A percentile compares a stretch with the other conserved stretches of the same genome.
phyloP scores from a whole-genome alignment of 2,888 invertebrate genomes.

The Metalampra italica region DNA sequence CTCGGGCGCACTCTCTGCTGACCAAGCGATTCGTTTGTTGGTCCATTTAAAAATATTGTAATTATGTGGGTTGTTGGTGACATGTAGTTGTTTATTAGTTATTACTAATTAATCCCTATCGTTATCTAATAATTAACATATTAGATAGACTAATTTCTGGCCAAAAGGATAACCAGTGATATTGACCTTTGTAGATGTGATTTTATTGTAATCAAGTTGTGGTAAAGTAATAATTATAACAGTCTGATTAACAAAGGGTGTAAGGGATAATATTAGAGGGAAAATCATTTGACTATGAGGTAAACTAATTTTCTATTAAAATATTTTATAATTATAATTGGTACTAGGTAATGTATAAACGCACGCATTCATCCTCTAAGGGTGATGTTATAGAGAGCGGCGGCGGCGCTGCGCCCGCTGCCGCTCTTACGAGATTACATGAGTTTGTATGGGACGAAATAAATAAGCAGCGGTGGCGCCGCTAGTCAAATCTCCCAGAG shows the following conservation, averaged over 20 bases:
- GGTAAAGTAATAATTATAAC: not conserved
- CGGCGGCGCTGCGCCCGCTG: no score
- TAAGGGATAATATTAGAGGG: not conserved
- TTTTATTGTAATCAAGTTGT: slow-evolving; percentile 1
- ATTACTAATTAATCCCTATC: no score
- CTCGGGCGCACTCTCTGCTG: not conserved
- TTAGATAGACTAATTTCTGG: slow-evolving; percentile 6
- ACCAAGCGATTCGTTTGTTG: slow-evolving; percentile 18
- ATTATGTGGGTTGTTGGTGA: slow-evolving; percentile 19
- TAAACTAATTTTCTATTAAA: not conserved
- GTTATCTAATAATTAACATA: no score
- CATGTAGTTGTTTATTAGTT: slow-evolving; percentile 1
- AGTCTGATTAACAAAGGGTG: not conserved
- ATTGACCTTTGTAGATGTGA: slow-evolving; percentile 11
- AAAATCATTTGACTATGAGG: no score
- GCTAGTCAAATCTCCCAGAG: no score
- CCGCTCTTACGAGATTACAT: no score
- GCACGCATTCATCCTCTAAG: no score
- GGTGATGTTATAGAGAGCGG: no score
- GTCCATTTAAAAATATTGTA: slow-evolving; percentile 22
- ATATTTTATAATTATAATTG: no score
- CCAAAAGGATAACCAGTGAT: slow-evolving; percentile 10
- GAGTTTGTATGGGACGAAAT: no score
- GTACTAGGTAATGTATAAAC: no score
- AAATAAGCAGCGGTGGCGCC: no score